Conservation (phyloP, 2,113 vertebrate species). For the Lophius piscatorius region DNA sequence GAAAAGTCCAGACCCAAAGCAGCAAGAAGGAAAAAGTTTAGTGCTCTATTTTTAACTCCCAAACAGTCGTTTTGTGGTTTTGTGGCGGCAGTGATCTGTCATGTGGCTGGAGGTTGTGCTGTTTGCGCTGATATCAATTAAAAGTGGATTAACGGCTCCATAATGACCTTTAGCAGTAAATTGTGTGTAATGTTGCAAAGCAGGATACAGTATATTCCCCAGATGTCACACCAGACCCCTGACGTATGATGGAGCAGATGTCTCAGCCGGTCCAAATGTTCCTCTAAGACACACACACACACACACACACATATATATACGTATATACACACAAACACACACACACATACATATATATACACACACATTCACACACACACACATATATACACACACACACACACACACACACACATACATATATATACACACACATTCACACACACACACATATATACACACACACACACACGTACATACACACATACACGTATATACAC, state of each 20-base stretch:
- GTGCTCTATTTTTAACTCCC: conserved; percentile 67
- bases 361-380: conserved; percentile 59
- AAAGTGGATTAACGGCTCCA: conserved; percentile 88
- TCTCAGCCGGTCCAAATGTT: conserved; percentile 85
- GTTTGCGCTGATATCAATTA: conserved; percentile 88
- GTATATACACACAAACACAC: conserved; percentile 52
- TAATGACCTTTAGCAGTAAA: conserved; percentile 90
- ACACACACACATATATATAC: conserved; percentile 37
- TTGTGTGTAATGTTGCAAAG: conserved; percentile 89
- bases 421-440: conserved; percentile 18
- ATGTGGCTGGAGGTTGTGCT: conserved; percentile 83
- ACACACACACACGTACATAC: conserved; percentile 19
- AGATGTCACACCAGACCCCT: conserved; percentile 87
- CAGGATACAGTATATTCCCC: conserved; percentile 88
- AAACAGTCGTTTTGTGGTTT: conserved; percentile 76
- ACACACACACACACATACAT: conserved; percentile 1
- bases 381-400: conserved; percentile 23
- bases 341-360: conserved; percentile 65
- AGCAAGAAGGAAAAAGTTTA: conserved; percentile 51
- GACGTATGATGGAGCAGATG: conserved; percentile 88
- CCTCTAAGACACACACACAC: conserved; percentile 75
- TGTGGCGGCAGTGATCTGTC: conserved; percentile 78
- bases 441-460: too few species aligned
- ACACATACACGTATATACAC: conserved; percentile 19
- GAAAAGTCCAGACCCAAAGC: conserved; percentile 29